A percentile compares a stretch with the other conserved stretches of the same genome.
phyloP scores from a whole-genome alignment of 2,888 invertebrate genomes.

The Rosalia funebris region DNA sequence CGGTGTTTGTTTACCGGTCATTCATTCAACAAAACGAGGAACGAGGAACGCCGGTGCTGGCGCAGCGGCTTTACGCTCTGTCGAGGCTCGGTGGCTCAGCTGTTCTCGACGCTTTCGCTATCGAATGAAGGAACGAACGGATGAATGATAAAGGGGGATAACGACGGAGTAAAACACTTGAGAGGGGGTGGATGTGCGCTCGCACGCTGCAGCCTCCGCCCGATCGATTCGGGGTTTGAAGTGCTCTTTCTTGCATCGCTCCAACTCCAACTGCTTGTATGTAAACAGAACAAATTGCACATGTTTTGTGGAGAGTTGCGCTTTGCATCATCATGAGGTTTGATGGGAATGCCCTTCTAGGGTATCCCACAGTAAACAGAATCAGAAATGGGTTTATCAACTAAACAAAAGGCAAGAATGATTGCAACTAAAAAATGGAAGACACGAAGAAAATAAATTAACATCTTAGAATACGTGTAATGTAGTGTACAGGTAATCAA shows the following conservation, averaged over 20 bases:
- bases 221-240: slow-evolving; percentile 9
- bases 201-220: slow-evolving; percentile 16
- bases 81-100: slow-evolving; percentile 19
- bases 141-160: slow-evolving; percentile 18
- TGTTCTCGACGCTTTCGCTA: slow-evolving; percentile 32
- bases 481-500: no score
- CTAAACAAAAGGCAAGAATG: no score
- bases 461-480: no score
- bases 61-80: neutral
- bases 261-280: no score
- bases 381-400: no score
- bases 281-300: no score
- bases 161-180: neutral
- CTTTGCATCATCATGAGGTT: no score
- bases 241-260: slow-evolving; percentile 5
- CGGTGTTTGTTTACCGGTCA: slow-evolving; percentile 16
- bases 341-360: no score
- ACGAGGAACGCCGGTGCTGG: slow-evolving; percentile 5
- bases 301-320: no score
- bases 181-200: slow-evolving; percentile 5
- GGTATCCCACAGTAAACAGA: no score
- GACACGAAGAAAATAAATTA: no score
- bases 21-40: slow-evolving; percentile 19
- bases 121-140: slow-evolving; percentile 18
- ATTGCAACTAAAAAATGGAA: no score